phyloP scores from a whole-genome alignment of 2,113 vertebrate genomes.

The Ammodramus savannarum region DNA sequence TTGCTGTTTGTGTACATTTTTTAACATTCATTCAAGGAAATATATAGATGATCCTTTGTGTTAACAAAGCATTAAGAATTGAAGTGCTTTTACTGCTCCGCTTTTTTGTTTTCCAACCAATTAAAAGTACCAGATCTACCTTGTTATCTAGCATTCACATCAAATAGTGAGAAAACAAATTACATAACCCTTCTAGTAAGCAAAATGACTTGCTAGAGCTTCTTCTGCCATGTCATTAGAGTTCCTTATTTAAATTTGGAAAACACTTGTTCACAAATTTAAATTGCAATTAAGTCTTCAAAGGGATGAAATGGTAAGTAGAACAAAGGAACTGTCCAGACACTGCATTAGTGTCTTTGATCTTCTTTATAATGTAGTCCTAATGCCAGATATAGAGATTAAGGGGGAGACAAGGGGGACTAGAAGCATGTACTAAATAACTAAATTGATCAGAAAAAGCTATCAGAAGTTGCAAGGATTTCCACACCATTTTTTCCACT shows the following conservation, averaged over 20 bases:
- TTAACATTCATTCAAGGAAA: not conserved
- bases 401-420: not conserved
- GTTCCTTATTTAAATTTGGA: not conserved
- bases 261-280: not conserved
- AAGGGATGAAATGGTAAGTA: conserved; percentile 13
- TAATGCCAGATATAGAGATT: conserved; percentile 15
- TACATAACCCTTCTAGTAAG: not conserved
- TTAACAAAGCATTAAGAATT: not conserved
- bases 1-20: not conserved
- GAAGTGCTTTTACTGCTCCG: not conserved
- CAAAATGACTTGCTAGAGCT: not conserved
- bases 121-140: not conserved
- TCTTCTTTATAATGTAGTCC: conserved; percentile 19
- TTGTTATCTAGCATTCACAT: not conserved
- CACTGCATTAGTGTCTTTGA: conserved; percentile 44
- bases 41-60: not conserved
- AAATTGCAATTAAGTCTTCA: conserved; percentile 31
- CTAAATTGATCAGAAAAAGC: not conserved
- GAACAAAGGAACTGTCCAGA: conserved; percentile 48
- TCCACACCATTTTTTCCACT: not conserved
- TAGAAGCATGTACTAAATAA: not conserved
- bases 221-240: not conserved
- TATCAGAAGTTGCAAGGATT: not conserved
- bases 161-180: not conserved
- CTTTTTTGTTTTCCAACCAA: not conserved